Conservation (phyloP, 2,113 vertebrate species). For the Coptodon bakossiorum region DNA sequence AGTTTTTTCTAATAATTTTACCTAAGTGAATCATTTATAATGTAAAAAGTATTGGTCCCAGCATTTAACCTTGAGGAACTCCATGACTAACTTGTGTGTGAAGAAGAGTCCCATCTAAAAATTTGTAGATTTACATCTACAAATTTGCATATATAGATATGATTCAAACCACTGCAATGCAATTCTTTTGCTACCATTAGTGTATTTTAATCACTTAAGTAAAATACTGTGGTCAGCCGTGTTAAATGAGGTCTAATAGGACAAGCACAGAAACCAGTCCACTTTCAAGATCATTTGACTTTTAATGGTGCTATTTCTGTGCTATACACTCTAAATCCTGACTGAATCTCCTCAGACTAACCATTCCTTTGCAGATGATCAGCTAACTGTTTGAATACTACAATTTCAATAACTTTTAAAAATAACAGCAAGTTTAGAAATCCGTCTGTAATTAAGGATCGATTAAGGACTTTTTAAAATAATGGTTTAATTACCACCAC, state of each 20-base stretch:
- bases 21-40: neutral
- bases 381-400: neutral
- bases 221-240: neutral
- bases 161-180: neutral
- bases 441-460: neutral
- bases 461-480: neutral
- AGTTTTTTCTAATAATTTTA: neutral
- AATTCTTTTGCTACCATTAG: neutral
- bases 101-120: neutral
- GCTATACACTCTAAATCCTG: neutral
- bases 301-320: neutral
- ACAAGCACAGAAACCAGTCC: neutral
- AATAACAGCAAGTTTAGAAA: neutral
- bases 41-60: neutral
- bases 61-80: neutral
- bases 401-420: neutral
- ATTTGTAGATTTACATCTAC: neutral
- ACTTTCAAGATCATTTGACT: neutral
- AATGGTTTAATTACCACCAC: neutral
- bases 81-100: neutral
- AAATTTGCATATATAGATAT: neutral
- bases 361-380: neutral
- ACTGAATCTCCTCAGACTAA: neutral
- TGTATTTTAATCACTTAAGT: neutral
- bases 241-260: neutral